phyloP scores from a whole-genome alignment of 1,140 invertebrate species.

The Bombus terrestris region DNA sequence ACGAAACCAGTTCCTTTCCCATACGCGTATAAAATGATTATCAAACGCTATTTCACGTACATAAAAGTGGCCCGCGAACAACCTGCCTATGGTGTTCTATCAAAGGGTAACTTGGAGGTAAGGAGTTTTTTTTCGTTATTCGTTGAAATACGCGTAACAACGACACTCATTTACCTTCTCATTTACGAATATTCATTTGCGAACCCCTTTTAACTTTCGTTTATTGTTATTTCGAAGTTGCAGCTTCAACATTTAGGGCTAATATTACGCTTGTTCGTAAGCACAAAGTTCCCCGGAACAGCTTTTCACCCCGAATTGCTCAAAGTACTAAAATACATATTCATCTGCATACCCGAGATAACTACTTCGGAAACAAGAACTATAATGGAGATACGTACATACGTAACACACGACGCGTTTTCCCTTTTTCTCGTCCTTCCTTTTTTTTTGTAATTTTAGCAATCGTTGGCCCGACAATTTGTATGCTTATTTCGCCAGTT shows the following conservation, averaged over 20 bases:
- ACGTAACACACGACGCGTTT: neutral
- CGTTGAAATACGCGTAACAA: no score
- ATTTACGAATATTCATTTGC: no score
- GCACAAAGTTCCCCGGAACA: constrained; percentile 13
- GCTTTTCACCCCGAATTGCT: constrained; percentile 32
- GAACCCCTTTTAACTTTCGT: neutral
- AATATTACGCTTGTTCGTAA: constrained; percentile 23
- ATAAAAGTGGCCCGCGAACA: neutral
- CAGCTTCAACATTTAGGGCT: neutral
- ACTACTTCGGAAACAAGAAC: constrained; percentile 16
- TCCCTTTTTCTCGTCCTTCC: neutral
- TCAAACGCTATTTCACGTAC: neutral
- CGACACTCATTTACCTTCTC: neutral
- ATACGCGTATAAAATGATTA: constrained; percentile 19
- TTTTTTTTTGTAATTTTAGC: neutral
- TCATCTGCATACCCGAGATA: constrained; percentile 16
- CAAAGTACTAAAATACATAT: constrained; percentile 39
- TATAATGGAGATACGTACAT: constrained; percentile 7
- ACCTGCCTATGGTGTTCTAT: neutral
- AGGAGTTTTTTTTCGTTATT: neutral
- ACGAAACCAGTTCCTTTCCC: constrained; percentile 27
- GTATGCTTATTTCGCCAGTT: neutral
- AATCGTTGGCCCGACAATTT: neutral
- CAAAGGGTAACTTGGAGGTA: neutral
- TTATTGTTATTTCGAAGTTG: constrained; percentile 19